These are phyloP conservation scores for Lymantria dispar DNA, from an alignment of 2,888 invertebrate genomes.

Conservation along the genomic window DNA sequence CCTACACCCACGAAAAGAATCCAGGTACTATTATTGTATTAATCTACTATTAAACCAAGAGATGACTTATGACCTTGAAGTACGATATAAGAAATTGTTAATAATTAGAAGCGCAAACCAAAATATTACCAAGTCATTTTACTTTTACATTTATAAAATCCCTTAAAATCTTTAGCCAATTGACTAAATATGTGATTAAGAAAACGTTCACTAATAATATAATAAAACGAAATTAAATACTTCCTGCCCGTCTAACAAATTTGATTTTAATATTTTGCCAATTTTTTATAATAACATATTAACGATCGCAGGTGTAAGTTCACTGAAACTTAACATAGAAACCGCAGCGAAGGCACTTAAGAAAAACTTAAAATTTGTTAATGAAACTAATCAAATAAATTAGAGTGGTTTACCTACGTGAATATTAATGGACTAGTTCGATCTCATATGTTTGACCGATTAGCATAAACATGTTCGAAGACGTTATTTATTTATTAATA, in stretches of 20 bases:
- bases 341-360: neutral
- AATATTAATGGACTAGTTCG: conserved; percentile 11
- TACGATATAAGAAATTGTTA: too few relatives aligned
- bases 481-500: neutral
- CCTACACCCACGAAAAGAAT: too few relatives aligned
- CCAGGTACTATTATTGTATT: too few relatives aligned
- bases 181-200: too few relatives aligned
- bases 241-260: neutral
- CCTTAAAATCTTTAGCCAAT: too few relatives aligned
- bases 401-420: conserved; percentile 10
- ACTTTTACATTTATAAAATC: too few relatives aligned
- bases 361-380: conserved; percentile 6
- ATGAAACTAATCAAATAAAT: conserved; percentile 15
- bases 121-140: too few relatives aligned
- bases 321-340: conserved; percentile 7
- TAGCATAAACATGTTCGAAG: neutral
- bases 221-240: too few relatives aligned
- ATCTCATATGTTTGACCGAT: neutral
- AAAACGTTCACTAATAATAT: too few relatives aligned
- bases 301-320: conserved; percentile 12
- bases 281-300: conserved; percentile 21
- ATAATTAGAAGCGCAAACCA: too few relatives aligned
- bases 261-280: conserved; percentile 20
- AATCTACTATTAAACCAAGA: too few relatives aligned
- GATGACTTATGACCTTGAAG: too few relatives aligned